These are phyloP conservation scores for Cyrtorhinus lividipennis DNA, from an alignment of 1,140 invertebrate species.

Conservation along the genomic window DNA sequence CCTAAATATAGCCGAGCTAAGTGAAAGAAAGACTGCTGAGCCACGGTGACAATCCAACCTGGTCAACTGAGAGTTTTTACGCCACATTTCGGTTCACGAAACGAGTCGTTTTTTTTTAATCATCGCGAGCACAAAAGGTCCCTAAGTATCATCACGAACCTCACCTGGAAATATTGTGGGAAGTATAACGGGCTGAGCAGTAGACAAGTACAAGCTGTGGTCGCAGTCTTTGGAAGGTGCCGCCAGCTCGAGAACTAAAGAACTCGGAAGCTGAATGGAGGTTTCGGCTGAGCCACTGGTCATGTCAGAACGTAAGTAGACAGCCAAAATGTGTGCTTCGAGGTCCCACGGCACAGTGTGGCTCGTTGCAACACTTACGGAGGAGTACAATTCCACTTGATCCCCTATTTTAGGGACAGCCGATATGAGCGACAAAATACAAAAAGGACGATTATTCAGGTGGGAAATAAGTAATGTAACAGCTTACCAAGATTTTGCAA, in stretches of 20 bases:
- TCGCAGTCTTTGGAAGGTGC: slow-evolving; percentile 14
- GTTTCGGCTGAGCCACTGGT: background rate
- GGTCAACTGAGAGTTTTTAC: too few relatives aligned
- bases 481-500: slow-evolving; percentile 13
- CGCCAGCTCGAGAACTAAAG: slow-evolving; percentile 16
- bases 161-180: slow-evolving; percentile 20
- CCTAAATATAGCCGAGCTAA: too few relatives aligned
- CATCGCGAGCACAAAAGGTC: background rate
- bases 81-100: too few relatives aligned
- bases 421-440: too few relatives aligned
- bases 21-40: too few relatives aligned
- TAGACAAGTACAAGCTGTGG: slow-evolving; percentile 9
- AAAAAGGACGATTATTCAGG: too few relatives aligned
- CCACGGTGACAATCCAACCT: too few relatives aligned
- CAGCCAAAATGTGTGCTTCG: background rate
- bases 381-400: background rate
- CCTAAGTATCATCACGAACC: too few relatives aligned
- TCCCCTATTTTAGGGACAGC: too few relatives aligned
- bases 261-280: background rate
- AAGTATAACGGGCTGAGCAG: slow-evolving; percentile 12
- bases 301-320: slow-evolving; percentile 10
- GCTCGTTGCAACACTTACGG: background rate
- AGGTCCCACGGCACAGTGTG: slow-evolving; percentile 9
- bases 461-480: too few relatives aligned
- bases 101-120: background rate